These are phyloP conservation scores for Oreochromis aureus DNA, from an alignment of 2,113 vertebrate genomes.

Conservation along the genomic window DNA sequence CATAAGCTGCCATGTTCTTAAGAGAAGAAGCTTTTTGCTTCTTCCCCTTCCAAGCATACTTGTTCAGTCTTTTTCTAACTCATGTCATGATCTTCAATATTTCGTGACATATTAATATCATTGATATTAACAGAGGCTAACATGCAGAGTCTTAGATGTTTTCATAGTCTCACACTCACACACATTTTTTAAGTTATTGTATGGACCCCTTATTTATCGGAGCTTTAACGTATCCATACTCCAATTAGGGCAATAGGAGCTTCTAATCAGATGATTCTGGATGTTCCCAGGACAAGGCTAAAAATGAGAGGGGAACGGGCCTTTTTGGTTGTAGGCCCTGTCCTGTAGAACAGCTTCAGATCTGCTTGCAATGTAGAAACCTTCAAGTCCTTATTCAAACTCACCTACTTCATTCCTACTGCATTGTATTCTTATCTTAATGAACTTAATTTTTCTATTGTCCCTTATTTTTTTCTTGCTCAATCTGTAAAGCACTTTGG, in stretches of 20 bases:
- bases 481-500: background rate
- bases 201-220: background rate
- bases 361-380: background rate
- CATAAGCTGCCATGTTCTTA: rapidly evolving
- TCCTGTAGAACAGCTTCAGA: background rate
- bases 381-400: background rate
- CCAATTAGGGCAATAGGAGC: background rate
- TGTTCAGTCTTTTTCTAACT: background rate
- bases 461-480: background rate
- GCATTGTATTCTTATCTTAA: background rate
- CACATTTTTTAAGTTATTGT: background rate
- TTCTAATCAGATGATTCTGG: background rate
- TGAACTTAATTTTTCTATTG: background rate
- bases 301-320: background rate
- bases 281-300: background rate
- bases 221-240: background rate
- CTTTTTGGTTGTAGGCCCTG: background rate
- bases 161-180: background rate
- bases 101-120: background rate
- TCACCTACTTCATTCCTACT: background rate
- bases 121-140: background rate
- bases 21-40: background rate
- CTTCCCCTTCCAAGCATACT: background rate
- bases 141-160: background rate
- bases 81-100: background rate